Conservation (phyloP, 2,888 invertebrate genomes). For the Apotomis turbidana region DNA sequence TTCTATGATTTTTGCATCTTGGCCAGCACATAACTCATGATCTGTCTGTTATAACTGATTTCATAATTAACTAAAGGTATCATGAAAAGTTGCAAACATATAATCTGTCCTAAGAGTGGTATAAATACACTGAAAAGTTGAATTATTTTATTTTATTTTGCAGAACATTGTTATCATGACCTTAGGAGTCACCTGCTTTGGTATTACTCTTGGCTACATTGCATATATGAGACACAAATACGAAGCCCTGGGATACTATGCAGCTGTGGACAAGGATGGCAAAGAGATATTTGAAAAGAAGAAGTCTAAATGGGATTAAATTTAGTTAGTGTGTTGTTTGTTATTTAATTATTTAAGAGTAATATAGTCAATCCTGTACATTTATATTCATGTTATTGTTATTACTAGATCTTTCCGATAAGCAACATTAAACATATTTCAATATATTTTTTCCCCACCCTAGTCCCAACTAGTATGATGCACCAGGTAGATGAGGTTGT, state of each 20-base stretch:
- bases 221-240: constrained; percentile 93
- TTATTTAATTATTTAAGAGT: constrained; percentile 10
- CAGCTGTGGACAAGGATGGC: constrained; percentile 91
- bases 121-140: constrained; percentile 19
- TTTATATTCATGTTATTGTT: constrained; percentile 41
- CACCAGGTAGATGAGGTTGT: no score
- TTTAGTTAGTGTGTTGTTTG: constrained; percentile 6
- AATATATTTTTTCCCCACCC: no score
- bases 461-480: no score
- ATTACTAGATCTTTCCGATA: no score
- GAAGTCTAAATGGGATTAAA: constrained; percentile 90
- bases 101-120: no score
- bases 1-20: no score
- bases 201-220: constrained; percentile 90
- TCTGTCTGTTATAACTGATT: no score
- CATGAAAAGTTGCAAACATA: no score
- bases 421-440: no score
- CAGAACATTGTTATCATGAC: constrained; percentile 95
- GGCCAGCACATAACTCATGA: no score
- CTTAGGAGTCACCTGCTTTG: constrained; percentile 89
- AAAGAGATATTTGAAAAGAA: constrained; percentile 89
- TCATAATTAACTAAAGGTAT: no score
- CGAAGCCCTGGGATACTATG: constrained; percentile 91
- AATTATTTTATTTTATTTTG: constrained; percentile 58
- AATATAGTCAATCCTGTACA: constrained; percentile 7